A percentile compares a stretch with the other conserved stretches of the same genome.
Evolutionary conservation across 1,140 invertebrate species (phyloP).

Genomic region (Aphaenogaster floridana): DNA sequence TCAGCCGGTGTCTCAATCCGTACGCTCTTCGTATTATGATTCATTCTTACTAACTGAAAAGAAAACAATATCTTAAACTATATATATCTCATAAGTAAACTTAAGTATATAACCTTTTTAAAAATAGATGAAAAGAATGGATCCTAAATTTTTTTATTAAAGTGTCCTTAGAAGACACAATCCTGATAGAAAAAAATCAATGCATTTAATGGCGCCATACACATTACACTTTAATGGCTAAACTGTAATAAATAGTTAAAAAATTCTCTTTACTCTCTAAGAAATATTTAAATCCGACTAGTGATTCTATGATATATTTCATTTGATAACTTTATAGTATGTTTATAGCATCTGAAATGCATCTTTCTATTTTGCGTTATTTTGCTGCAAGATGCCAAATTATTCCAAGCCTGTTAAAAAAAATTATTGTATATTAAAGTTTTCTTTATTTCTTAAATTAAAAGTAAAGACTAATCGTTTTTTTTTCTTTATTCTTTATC

Average conservation of each 20-base stretch:
- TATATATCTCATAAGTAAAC: not conserved
- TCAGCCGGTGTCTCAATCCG: conserved; percentile 80
- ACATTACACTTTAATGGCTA: not conserved
- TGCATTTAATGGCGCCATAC: not conserved
- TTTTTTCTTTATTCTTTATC: not conserved
- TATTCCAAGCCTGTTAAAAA: not conserved
- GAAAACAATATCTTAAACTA: not conserved
- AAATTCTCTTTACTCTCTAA: not conserved
- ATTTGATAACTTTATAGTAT: not conserved
- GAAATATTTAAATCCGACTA: not conserved
- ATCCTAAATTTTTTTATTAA: conserved; percentile 3
- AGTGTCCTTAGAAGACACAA: not conserved
- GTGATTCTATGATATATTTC: not conserved
- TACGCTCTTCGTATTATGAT: conserved; percentile 79
- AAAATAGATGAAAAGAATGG: not conserved
- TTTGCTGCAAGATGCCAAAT: not conserved
- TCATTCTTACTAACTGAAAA: conserved; percentile 79
- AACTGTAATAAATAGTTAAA: not conserved
- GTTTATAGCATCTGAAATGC: not conserved
- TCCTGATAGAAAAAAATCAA: not conserved
- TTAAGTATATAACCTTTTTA: not conserved
- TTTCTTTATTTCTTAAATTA: not conserved
- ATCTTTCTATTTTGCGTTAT: not conserved
- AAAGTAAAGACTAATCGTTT: not conserved
- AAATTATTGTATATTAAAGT: not conserved